Percentiles rank a stretch among this genome's conserved stretches.
Conservation (phyloP, 2,797 vertebrate species). For the Sitta carolinensis region DNA sequence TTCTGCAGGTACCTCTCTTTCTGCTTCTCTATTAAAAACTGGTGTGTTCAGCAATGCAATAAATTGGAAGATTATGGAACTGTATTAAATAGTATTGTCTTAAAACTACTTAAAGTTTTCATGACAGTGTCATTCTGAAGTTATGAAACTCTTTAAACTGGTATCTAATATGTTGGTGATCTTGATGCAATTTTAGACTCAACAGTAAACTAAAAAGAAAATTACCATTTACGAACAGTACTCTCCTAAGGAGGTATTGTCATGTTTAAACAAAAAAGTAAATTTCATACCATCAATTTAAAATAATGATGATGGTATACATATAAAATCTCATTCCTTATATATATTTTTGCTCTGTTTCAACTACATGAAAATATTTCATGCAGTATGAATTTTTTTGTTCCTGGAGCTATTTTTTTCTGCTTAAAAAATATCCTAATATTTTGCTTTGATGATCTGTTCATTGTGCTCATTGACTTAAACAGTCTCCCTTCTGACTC, state of each 20-base stretch:
- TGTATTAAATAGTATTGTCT: not conserved
- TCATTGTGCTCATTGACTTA: slow-evolving; percentile 13
- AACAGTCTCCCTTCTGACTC: slow-evolving; percentile 23
- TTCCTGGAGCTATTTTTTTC: not conserved
- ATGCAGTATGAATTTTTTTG: not conserved
- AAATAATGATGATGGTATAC: not conserved
- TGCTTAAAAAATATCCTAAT: not conserved
- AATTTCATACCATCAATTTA: not conserved
- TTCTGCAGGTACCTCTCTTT: not conserved
- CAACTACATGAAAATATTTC: not conserved
- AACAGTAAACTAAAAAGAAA: not conserved
- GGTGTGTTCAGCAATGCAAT: not conserved
- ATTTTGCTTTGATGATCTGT: slow-evolving; percentile 1
- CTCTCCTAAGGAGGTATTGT: not conserved
- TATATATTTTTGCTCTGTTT: not conserved
- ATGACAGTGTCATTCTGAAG: not conserved
- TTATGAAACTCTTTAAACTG: not conserved
- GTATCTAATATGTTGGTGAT: not conserved
- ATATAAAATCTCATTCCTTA: not conserved
- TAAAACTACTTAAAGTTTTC: not conserved
- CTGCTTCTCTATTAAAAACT: not conserved
- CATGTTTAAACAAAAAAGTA: not conserved
- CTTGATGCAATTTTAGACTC: not conserved
- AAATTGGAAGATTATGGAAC: not conserved
- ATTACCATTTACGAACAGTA: not conserved